These are phyloP conservation scores for Lasioglossum baleicum DNA, from an alignment of 1,140 invertebrate species.

Conservation along the genomic window DNA sequence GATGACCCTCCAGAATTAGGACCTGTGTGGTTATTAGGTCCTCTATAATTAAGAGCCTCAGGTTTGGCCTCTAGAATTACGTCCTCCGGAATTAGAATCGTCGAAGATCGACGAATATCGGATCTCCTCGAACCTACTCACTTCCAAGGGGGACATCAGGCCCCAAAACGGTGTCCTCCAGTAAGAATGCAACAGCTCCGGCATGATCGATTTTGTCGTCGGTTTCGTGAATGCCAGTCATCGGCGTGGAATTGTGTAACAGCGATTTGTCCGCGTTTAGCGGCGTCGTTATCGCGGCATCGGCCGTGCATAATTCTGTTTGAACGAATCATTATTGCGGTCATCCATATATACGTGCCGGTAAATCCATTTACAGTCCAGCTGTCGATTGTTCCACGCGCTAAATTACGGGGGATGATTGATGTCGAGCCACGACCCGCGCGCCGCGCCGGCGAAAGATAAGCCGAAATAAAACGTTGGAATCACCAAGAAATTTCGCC, in stretches of 20 bases:
- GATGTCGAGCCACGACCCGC: slow-evolving; percentile 13
- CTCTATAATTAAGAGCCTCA: too few relatives aligned
- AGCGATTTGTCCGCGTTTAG: slow-evolving; percentile 46
- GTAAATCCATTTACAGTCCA: slow-evolving; percentile 57
- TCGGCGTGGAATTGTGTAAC: slow-evolving; percentile 27
- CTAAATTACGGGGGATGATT: slow-evolving; percentile 57
- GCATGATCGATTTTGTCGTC: slow-evolving; percentile 7
- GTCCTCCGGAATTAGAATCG: too few relatives aligned
- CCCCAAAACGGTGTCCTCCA: not conserved
- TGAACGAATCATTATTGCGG: slow-evolving; percentile 68
- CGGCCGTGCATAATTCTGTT: slow-evolving; percentile 65
- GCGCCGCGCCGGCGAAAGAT: not conserved
- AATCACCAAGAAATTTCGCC: not conserved
- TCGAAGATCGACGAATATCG: too few relatives aligned
- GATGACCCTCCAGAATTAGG: too few relatives aligned
- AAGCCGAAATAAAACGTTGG: not conserved
- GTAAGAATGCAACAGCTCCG: not conserved
- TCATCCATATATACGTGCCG: slow-evolving; percentile 50
- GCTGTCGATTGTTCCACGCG: slow-evolving; percentile 53
- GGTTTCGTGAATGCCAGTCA: slow-evolving; percentile 1
- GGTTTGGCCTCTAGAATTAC: too few relatives aligned
- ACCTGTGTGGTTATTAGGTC: too few relatives aligned
- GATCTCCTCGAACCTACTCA: too few relatives aligned
- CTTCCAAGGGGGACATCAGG: too few relatives aligned
- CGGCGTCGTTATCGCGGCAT: slow-evolving; percentile 48